A percentile compares a stretch with the other conserved stretches of the same genome.
phyloP scores from a whole-genome alignment of 1,140 invertebrate species.

The Lasioglossum albipes region DNA sequence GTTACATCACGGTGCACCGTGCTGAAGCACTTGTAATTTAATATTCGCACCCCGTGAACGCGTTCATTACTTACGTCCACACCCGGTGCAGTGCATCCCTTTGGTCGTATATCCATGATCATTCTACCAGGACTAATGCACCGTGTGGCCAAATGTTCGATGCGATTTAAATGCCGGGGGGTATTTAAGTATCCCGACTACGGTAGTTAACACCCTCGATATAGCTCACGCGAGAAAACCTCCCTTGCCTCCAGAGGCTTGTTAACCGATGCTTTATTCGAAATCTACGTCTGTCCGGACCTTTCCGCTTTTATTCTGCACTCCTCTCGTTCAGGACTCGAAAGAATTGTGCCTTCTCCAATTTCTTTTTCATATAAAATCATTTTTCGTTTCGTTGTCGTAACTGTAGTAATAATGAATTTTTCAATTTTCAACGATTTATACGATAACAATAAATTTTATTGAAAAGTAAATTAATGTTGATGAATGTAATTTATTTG shows the following conservation, averaged over 20 bases:
- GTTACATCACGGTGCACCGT: constrained; percentile 10
- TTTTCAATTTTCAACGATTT: no score
- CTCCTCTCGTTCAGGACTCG: not conserved
- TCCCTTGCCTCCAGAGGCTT: constrained; percentile 61
- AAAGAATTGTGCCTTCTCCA: no score
- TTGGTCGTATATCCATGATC: constrained; percentile 66
- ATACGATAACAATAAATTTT: no score
- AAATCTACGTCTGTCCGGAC: not conserved
- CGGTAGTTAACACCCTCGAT: constrained; percentile 71
- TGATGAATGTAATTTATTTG: no score
- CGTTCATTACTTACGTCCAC: constrained; percentile 73
- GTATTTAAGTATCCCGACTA: constrained; percentile 69
- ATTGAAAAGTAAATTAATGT: no score
- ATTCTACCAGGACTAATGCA: constrained; percentile 77
- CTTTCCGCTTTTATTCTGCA: not conserved
- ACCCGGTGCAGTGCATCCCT: constrained; percentile 57
- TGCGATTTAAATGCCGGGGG: constrained; percentile 74
- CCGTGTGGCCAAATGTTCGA: constrained; percentile 75
- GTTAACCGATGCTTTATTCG: constrained; percentile 68
- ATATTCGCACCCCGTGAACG: constrained; percentile 64
- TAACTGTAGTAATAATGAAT: no score
- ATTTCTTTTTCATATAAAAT: no score
- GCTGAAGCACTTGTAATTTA: constrained; percentile 66
- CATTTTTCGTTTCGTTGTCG: no score
- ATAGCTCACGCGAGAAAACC: constrained; percentile 48